Evolutionary conservation across 1,140 invertebrate genomes (phyloP), one percentile per base, ranked within the genome.

Genomic region (Carposina sasakii): DNA sequence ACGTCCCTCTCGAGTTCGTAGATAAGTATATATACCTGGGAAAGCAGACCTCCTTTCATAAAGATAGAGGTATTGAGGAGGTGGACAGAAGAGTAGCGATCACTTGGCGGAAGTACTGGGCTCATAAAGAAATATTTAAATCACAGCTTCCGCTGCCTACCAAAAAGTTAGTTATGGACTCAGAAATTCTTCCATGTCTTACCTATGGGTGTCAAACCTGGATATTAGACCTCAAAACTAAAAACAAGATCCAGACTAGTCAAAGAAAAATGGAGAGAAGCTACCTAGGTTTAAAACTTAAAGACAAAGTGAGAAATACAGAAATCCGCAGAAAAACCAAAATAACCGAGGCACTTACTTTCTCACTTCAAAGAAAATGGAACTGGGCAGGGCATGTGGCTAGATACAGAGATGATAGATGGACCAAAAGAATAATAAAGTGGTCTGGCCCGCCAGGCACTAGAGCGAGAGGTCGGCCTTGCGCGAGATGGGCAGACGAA

Each of bases 251-350:
- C 16, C 33, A 54, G 21, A 52, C 36, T 10, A 56, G 56, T 2
- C 56, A 63, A 17, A 63, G 53, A 49, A 21, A 19, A 56, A 58
- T 63, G 49, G 50, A 56, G 43, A 56, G 56, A 52, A 63, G 53
- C 17, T 49, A 23, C 31, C 3, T 63, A 26, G 37, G 43, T 26
- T 26, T 59, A 48, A 56, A 56, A 49, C n/a, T 57, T 3, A 47
- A 48, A 40, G 51, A 57, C 47, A 55, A 44, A 45, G 48, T 50
- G 23, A 60, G 48, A 20, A 60, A 52, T 8, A 21, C 36, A 52
- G 44, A 52, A 31, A 52, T 21, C 12, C 1, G 22, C 16, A 1
- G 16, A 10, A 41, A 24, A 41, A 21, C 22, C 20, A 36, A 36
- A 19, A 19, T 41, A 41, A 20, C 17, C 17, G 39, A 41, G 10